Percentiles rank a stretch among this genome's conserved stretches.
Evolutionary conservation across 2,797 vertebrate species (phyloP).

Genomic region (Peromyscus nudipes): DNA sequence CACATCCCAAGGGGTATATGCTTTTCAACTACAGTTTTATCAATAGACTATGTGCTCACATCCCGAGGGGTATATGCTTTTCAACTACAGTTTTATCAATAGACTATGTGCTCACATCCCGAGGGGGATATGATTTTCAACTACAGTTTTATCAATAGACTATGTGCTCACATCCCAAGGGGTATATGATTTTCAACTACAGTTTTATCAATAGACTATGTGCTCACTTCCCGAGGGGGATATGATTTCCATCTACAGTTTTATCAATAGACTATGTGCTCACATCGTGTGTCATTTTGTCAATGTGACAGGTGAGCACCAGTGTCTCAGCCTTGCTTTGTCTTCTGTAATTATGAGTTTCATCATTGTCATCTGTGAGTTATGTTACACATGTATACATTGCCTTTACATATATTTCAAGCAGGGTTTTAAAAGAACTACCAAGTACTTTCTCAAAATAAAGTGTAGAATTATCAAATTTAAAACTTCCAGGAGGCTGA

Average conservation of each 20-base stretch:
- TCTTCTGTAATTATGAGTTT: background rate
- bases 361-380: no score
- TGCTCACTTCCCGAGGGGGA: background rate
- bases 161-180: background rate
- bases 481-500: background rate
- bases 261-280: background rate
- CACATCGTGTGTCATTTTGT: background rate
- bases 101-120: background rate
- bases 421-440: background rate
- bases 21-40: background rate
- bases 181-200: background rate
- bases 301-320: background rate
- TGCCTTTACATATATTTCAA: background rate
- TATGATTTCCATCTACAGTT: background rate
- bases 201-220: background rate
- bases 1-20: background rate
- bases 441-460: constrained; percentile 40
- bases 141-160: background rate
- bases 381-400: background rate
- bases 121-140: background rate
- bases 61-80: background rate
- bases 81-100: background rate
- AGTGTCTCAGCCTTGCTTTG: background rate
- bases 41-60: background rate
- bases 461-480: constrained; percentile 14